Evolutionary conservation across 1,140 invertebrate species (phyloP).

Genomic region (Aphis craccivora): DNA sequence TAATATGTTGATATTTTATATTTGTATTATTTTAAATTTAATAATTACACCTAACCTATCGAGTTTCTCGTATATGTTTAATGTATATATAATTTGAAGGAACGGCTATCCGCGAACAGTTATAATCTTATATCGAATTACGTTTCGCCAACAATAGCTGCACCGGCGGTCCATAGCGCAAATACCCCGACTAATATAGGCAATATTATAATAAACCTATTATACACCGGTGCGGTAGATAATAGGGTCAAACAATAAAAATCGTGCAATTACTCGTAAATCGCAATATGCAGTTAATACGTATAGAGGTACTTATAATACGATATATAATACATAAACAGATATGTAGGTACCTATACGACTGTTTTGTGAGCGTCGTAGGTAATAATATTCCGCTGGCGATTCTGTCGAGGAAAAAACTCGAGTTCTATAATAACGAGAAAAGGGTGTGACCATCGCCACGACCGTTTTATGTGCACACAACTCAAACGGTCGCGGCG

Average conservation of each 20-base stretch:
- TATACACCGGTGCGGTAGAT: background rate
- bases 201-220: conserved; percentile 19
- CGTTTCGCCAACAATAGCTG: background rate
- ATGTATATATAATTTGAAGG: conserved; percentile 8
- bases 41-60: background rate
- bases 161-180: background rate
- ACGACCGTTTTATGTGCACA: background rate
- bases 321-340: background rate
- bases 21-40: background rate
- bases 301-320: background rate
- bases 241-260: conserved; percentile 36
- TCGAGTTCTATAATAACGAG: background rate
- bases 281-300: conserved; percentile 11
- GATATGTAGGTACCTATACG: background rate
- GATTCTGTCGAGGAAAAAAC: background rate
- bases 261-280: background rate
- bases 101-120: background rate
- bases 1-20: conserved; percentile 11
- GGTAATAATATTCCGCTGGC: background rate
- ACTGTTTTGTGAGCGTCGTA: background rate
- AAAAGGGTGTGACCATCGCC: conserved; percentile 5
- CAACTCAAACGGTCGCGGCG: too few species aligned
- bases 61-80: background rate
- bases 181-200: background rate
- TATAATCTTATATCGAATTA: background rate